A percentile compares a stretch with the other conserved stretches of the same genome.
Conservation (phyloP, 2,113 vertebrate species). For the Sterrhoptilus dennistouni region DNA sequence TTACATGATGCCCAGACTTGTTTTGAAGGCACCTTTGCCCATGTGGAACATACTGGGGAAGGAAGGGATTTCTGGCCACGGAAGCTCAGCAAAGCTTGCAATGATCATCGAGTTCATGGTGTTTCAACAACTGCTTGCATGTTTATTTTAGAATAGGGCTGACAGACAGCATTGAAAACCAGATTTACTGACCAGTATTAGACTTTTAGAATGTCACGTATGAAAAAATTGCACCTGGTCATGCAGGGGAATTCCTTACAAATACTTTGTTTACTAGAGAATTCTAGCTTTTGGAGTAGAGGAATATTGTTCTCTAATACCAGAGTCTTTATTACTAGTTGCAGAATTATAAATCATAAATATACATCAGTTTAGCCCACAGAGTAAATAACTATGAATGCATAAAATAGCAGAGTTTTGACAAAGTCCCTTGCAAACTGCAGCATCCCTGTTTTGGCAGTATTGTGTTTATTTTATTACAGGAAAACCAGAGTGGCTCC, state of each 20-base stretch:
- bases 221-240: not conserved
- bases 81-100: not conserved
- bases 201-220: not conserved
- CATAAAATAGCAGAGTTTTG: not conserved
- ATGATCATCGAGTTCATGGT: rapidly evolving
- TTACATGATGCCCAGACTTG: not conserved
- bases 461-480: not conserved
- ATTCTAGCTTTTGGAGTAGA: not conserved
- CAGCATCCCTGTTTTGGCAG: not conserved
- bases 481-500: not conserved
- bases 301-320: not conserved
- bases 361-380: not conserved
- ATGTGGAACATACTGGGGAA: not conserved
- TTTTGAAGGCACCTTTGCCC: not conserved
- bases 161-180: not conserved
- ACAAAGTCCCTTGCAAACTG: not conserved
- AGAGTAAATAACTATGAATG: not conserved
- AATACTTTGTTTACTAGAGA: not conserved
- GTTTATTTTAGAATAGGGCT: not conserved
- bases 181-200: not conserved
- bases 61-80: rapidly evolving
- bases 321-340: not conserved
- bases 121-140: not conserved
- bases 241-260: not conserved
- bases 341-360: not conserved